Percentiles rank a stretch among this genome's conserved stretches.
phyloP scores from a whole-genome alignment of 2,113 vertebrate species.

The Petrocephalus zakoni region DNA sequence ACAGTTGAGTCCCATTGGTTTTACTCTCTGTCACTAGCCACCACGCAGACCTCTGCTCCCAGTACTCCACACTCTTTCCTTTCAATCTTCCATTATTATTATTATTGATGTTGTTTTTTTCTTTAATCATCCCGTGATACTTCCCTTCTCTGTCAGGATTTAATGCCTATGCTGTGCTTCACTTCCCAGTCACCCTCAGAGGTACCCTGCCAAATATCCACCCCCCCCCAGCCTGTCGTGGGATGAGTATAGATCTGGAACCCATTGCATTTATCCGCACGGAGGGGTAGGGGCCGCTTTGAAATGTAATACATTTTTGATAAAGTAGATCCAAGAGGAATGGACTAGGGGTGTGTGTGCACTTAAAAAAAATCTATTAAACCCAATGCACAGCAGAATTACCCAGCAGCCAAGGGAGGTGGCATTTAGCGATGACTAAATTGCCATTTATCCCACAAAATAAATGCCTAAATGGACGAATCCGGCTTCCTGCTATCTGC shows the following conservation, averaged over 20 bases:
- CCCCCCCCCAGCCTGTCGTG: conserved; percentile 18
- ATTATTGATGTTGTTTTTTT: background rate
- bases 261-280: conserved; percentile 36
- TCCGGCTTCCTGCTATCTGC: conserved; percentile 49
- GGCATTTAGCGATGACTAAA: conserved; percentile 64
- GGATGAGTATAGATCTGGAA: conserved; percentile 25
- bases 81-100: background rate
- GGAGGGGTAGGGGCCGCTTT: conserved; percentile 32
- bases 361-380: conserved; percentile 45
- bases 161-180: background rate
- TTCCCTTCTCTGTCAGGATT: background rate
- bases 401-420: conserved; percentile 55
- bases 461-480: conserved; percentile 56
- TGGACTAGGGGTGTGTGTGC: conserved; percentile 30
- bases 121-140: background rate
- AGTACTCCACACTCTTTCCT: background rate
- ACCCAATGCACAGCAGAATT: conserved; percentile 46
- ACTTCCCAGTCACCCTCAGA: background rate
- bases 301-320: conserved; percentile 45
- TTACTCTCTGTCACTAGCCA: background rate
- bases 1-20: background rate
- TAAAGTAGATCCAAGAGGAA: conserved; percentile 41
- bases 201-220: conserved; percentile 24
- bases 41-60: background rate
- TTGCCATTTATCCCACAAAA: conserved; percentile 63